Evolutionary conservation across 2,113 vertebrate genomes (phyloP), one percentile per base, ranked within the genome.

Genomic region (Lagenorhynchus albirostris): DNA sequence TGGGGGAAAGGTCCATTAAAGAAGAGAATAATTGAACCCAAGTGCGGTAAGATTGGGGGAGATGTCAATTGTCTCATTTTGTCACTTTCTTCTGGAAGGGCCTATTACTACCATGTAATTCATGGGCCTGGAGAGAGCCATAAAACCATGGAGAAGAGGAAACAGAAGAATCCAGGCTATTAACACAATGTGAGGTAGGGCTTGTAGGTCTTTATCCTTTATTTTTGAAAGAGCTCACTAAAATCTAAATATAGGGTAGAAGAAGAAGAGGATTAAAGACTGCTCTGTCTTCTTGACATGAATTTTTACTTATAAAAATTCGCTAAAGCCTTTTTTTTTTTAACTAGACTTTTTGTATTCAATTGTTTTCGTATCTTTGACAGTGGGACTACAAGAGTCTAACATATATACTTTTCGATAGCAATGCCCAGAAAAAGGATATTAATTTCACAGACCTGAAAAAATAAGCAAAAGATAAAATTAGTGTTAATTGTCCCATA

Each of bases 11-110:
- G 70, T 50, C 67, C 83, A 95, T 97, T 97, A 98, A 95, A 89
- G 70, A 95, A n/a, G 74, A 98, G 97, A 98, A 81, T 92, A 97
- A 97, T 38, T 96, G 96, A 97, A 94, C 87, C 95, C 68, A 95
- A 98, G 77, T 41, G 44, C 83, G 82, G 14, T 0, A 0, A 97
- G 74, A 41, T 94, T 50, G n/a, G 97, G 93, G 93, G 91, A 85
- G 23, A 97, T 60, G 89, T 86, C 97, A 98, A 95, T 67, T 97
- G 71, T 94, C 50, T 62, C 65, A 62, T 86, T 86, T 87, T n/a
- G 44, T 41, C 83, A 73, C 96, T 97, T 93, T 98, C 95, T 97
- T 90, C 71, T 97, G 97, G 94, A 36, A 97, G 62, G 85, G 11
- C 62, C 91, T 94, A 93, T 29, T 36, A 44, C 38, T 95, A 77